Conservation (phyloP, 1,140 invertebrate species). For the Ylistrum balloti region DNA sequence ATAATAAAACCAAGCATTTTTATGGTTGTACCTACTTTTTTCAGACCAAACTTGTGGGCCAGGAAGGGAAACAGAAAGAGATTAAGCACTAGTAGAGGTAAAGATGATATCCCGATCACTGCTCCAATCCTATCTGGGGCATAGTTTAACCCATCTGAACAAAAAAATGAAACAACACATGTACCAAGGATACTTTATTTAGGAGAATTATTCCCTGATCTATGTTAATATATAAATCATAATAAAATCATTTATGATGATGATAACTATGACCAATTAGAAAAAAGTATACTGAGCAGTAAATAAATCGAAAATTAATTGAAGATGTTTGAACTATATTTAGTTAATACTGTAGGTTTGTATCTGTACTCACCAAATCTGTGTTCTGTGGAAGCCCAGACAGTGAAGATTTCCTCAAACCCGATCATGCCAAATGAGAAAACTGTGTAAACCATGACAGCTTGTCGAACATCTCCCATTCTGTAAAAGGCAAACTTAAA, state of each 20-base stretch:
- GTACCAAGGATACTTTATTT: too few species aligned
- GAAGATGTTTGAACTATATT: too few species aligned
- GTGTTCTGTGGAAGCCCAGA: conserved; percentile 74
- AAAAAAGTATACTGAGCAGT: too few species aligned
- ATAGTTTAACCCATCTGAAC: conserved; percentile 78
- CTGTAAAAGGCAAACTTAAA: conserved; percentile 52
- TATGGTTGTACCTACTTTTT: conserved; percentile 74
- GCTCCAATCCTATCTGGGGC: conserved; percentile 74
- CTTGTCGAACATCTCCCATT: conserved; percentile 64
- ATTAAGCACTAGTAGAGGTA: conserved; percentile 75
- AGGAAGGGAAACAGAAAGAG: conserved; percentile 74
- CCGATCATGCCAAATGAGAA: conserved; percentile 75
- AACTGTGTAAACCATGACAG: conserved; percentile 69
- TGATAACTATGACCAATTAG: too few species aligned
- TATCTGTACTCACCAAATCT: conserved; percentile 63
- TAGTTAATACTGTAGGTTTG: too few species aligned
- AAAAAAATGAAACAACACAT: conserved; percentile 49
- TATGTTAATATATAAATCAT: too few species aligned
- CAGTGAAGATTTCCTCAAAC: conserved; percentile 75
- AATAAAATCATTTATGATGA: too few species aligned
- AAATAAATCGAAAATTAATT: too few species aligned
- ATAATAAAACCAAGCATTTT: too few species aligned
- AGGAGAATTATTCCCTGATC: too few species aligned
- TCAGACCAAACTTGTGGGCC: conserved; percentile 70
- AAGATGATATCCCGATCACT: conserved; percentile 67